These are phyloP conservation scores for Oreotrochilus melanogaster DNA, from an alignment of 2,113 vertebrate species.

Conservation along the genomic window DNA sequence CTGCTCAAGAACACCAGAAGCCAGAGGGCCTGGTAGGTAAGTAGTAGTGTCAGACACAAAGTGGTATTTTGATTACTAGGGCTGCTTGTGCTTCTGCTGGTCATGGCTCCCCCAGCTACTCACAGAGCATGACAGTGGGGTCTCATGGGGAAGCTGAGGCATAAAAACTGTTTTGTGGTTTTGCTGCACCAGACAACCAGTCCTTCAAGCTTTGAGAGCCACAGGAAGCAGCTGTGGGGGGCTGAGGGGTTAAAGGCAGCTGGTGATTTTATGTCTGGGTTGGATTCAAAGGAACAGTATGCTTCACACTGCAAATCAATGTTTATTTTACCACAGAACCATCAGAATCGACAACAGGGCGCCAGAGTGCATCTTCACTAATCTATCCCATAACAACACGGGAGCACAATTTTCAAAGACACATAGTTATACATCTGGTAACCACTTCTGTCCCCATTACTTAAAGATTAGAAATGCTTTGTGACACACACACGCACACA, in stretches of 20 bases:
- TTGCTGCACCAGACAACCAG: not conserved
- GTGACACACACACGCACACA: not conserved
- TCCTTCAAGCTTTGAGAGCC: not conserved
- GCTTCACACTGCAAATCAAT: slow-evolving; percentile 36
- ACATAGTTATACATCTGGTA: not conserved
- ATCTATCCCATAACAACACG: not conserved
- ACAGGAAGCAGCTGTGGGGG: not conserved
- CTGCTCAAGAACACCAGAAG: not conserved
- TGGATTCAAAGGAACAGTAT: slow-evolving; percentile 18
- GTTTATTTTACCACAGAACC: slow-evolving; percentile 60
- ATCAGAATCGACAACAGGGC: not conserved
- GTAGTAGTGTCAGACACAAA: not conserved
- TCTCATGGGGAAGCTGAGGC: not conserved
- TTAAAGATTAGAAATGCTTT: not conserved
- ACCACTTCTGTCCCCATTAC: not conserved
- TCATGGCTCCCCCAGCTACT: not conserved
- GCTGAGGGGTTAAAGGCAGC: slow-evolving; percentile 21
- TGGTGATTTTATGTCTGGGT: slow-evolving; percentile 36
- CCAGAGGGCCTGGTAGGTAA: not conserved
- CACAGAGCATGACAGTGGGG: not conserved
- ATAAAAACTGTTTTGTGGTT: not conserved
- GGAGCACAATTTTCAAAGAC: not conserved
- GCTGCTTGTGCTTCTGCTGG: slow-evolving; percentile 24
- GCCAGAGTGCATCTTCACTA: not conserved
- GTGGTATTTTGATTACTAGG: not conserved